Evolutionary conservation across 2,113 vertebrate genomes (phyloP).

Genomic region (Myrmecophaga tridactyla): DNA sequence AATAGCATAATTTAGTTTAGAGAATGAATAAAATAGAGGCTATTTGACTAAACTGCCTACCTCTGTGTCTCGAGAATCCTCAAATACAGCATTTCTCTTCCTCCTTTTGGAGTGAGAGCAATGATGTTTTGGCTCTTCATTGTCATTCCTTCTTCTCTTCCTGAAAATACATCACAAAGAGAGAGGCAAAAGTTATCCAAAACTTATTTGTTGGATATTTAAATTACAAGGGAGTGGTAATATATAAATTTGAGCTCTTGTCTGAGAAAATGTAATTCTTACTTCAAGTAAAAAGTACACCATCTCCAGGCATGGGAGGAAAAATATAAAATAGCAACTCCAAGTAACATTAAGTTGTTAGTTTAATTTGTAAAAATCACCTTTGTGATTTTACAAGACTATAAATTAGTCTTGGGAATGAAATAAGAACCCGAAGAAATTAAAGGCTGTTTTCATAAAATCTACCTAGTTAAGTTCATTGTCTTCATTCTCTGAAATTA

Average conservation of each 20-base stretch:
- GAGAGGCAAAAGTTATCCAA: not conserved
- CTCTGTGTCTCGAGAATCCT: slow-evolving; percentile 65
- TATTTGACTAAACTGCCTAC: slow-evolving; percentile 84
- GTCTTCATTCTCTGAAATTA: not conserved
- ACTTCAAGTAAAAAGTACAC: not conserved
- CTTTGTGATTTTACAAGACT: not conserved
- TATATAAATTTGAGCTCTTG: not conserved
- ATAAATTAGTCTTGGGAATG: no score
- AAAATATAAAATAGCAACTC: not conserved
- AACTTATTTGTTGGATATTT: no score
- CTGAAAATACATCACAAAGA: slow-evolving; percentile 75
- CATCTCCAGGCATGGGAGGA: not conserved
- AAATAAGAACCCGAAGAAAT: not conserved
- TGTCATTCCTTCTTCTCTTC: slow-evolving; percentile 64
- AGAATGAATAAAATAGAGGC: slow-evolving; percentile 66
- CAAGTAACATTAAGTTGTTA: not conserved
- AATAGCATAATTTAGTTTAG: not conserved
- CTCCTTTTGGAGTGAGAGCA: not conserved
- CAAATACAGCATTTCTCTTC: not conserved
- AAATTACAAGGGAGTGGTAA: not conserved
- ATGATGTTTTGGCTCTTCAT: not conserved
- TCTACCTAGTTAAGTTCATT: not conserved
- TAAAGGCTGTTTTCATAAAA: not conserved
- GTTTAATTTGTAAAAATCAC: not conserved
- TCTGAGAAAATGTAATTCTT: not conserved